These are phyloP conservation scores for Cactoblastis cactorum DNA, from an alignment of 2,888 invertebrate species.

Conservation along the genomic window DNA sequence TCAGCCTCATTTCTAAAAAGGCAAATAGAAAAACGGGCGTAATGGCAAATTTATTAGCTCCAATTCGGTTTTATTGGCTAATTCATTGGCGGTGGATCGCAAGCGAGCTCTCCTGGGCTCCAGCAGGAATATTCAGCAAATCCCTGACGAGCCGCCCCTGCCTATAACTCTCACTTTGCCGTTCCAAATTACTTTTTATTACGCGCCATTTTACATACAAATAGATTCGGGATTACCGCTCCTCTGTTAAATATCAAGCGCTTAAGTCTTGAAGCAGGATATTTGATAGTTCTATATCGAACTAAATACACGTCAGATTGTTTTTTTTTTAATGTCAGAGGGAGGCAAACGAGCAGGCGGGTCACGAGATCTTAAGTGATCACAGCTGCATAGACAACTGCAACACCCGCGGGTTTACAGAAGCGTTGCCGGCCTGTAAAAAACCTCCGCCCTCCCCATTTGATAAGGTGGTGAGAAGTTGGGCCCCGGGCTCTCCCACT, in stretches of 20 bases:
- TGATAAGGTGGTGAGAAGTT: too few relatives aligned
- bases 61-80: conserved; percentile 77
- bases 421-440: too few relatives aligned
- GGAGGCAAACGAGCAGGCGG: too few relatives aligned
- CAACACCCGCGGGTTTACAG: too few relatives aligned
- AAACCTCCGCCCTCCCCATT: too few relatives aligned
- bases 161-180: conserved; percentile 40
- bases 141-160: conserved; percentile 48
- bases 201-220: conserved; percentile 61
- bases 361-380: too few relatives aligned
- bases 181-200: conserved; percentile 54
- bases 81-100: conserved; percentile 66
- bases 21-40: conserved; percentile 60
- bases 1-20: conserved; percentile 29
- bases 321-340: neutral
- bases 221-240: conserved; percentile 39
- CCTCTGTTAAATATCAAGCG: conserved; percentile 8
- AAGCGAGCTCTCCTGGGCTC: conserved; percentile 36
- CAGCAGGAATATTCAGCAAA: conserved; percentile 50
- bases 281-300: neutral
- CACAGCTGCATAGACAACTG: too few relatives aligned
- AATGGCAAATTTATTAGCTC: conserved; percentile 70
- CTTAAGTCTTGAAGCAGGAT: neutral
- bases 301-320: neutral
- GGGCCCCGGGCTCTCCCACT: too few relatives aligned